Conservation (phyloP, 2,797 vertebrate species). For the Lemur catta region DNA sequence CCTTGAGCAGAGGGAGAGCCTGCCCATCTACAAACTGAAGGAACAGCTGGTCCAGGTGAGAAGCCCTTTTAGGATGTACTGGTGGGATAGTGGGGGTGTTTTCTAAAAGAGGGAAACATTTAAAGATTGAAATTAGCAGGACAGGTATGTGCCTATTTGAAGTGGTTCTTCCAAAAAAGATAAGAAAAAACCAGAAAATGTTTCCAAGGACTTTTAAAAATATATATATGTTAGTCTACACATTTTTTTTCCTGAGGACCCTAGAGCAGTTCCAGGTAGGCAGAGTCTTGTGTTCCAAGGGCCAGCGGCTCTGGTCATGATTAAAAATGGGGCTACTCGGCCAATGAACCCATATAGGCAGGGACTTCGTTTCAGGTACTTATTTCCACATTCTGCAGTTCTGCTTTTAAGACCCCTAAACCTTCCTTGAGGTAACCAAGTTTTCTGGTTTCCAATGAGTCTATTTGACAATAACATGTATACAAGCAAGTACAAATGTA, state of each 20-base stretch:
- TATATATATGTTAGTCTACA: background rate
- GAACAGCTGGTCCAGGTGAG: conserved; percentile 97
- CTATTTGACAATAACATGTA: background rate
- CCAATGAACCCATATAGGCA: background rate
- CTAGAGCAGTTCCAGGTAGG: background rate
- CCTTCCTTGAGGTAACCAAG: background rate
- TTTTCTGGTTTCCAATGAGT: background rate
- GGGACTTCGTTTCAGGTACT: background rate
- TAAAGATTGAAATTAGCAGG: background rate
- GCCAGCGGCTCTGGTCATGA: background rate
- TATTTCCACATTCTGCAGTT: background rate
- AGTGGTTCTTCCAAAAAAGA: background rate
- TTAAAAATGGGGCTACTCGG: background rate
- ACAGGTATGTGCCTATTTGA: background rate
- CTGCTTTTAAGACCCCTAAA: background rate
- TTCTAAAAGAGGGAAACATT: background rate
- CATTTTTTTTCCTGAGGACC: background rate
- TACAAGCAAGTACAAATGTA: background rate
- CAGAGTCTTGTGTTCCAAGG: background rate
- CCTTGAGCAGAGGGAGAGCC: conserved; percentile 96
- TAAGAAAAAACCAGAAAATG: background rate
- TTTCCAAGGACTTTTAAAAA: background rate
- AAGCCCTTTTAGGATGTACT: background rate
- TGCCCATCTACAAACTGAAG: conserved; percentile 98
- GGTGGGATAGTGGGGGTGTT: background rate